Base-by-base conservation (phyloP, 2,888 invertebrate genomes). In the Patella ulyssiponensis region DNA sequence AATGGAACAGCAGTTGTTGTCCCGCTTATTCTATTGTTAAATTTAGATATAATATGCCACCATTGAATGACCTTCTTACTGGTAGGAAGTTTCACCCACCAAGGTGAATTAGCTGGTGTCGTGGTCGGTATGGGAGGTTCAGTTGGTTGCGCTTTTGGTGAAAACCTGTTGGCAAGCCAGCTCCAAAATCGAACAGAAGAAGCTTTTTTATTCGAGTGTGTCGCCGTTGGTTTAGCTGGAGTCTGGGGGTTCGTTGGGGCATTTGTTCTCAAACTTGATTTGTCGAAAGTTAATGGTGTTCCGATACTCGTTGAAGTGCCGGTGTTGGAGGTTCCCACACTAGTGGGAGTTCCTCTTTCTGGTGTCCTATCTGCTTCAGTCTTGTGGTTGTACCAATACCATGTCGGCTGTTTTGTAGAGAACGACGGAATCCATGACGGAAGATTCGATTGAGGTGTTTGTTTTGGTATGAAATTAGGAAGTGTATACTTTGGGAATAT, bases 21-120 rank as follows among this genome's bases (percentile, higher is more conserved):
- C 64, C 64, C 64, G 11, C 23, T 64, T 64, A n/a, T n/a, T 64
- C 23, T 64, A 23, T 20, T n/a, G 23, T 64, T 20, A 11, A 64
- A 20, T 64, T 64, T 64, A 20, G 64, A 64, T 20, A 64, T 64
- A 64, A 64, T 20, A 64, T 64, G n/a, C 64, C 64, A 64, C 64
- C 64, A 64, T 20, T 64, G n/a, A 64, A n/a, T 64, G 15, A 64
- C 64, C 23, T 64, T 64, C 11, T 71, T 17, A 12, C 27, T n/a
- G n/a, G 51, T 23, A 33, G 33, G 51, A 3, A 71, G 14, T 23
- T 71, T 33, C 23, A 71, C 33, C 51, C 71, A 71, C 71, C 44
- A 71, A 12, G 71, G 51, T 33, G 71, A 23, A 23, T 71, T 14
- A 9, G 51, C 23, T n/a, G 71, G 51, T 17, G n/a, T 27, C 2